Evolutionary conservation across 2,888 invertebrate species (phyloP).

Genomic region (Parnassius mnemosyne): DNA sequence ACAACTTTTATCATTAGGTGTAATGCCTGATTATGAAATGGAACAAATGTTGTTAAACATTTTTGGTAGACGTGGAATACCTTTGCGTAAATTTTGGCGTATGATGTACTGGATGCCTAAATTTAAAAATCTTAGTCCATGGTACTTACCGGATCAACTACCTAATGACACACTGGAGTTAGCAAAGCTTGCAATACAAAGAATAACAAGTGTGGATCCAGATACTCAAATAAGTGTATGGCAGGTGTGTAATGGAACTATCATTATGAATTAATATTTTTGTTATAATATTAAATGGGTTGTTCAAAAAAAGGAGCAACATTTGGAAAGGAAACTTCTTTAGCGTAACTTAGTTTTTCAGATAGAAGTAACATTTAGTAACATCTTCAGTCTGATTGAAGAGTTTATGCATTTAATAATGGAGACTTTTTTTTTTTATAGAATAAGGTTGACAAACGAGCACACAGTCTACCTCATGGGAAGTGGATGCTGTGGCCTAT

Average conservation of each 20-base stretch:
- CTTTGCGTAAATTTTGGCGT: conserved; percentile 87
- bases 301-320: no score
- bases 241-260: conserved; percentile 64
- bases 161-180: conserved; percentile 88
- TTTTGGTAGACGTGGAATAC: conserved; percentile 89
- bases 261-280: no score
- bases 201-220: conserved; percentile 91
- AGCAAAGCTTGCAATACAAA: conserved; percentile 89
- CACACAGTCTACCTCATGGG: no score
- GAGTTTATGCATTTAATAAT: no score
- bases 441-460: no score
- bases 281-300: no score
- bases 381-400: no score
- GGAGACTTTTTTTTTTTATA: no score
- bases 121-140: conserved; percentile 93
- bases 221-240: conserved; percentile 83
- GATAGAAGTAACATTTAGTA: no score
- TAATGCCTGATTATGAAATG: conserved; percentile 95
- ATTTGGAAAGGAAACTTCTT: no score
- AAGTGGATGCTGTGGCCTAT: no score
- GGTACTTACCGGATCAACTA: conserved; percentile 88
- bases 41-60: conserved; percentile 89
- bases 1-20: conserved; percentile 75
- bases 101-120: conserved; percentile 97
- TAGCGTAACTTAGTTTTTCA: no score